Evolutionary conservation across 2,888 invertebrate species (phyloP).

Genomic region (Cyclophora punctaria): DNA sequence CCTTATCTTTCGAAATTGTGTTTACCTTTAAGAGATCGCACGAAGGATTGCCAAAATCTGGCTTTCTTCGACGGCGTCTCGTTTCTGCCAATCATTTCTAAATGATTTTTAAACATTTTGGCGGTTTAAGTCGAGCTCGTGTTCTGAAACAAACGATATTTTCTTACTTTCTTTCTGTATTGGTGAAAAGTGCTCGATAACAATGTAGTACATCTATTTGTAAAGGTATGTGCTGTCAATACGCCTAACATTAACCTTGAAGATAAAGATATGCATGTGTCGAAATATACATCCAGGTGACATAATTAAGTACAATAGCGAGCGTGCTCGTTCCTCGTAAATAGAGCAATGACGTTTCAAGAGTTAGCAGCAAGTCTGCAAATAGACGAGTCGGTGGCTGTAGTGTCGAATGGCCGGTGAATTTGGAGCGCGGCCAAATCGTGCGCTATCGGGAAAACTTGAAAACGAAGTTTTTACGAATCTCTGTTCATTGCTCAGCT

Average conservation of each 20-base stretch:
- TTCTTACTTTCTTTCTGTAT: slow-evolving; percentile 6
- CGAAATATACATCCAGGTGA: slow-evolving; percentile 52
- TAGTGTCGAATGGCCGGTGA: slow-evolving; percentile 57
- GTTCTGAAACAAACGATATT: slow-evolving; percentile 73
- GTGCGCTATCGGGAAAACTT: slow-evolving; percentile 48
- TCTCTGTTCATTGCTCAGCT: slow-evolving; percentile 58
- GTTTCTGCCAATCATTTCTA: slow-evolving; percentile 95
- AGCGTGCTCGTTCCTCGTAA: slow-evolving; percentile 52
- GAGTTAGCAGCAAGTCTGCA: slow-evolving; percentile 56
- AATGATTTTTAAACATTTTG: slow-evolving; percentile 93
- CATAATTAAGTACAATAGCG: slow-evolving; percentile 61
- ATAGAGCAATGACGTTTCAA: slow-evolving; percentile 67
- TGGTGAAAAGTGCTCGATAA: not conserved
- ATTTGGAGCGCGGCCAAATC: slow-evolving; percentile 56
- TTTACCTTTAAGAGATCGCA: slow-evolving; percentile 93
- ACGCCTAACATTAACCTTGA: slow-evolving; percentile 44
- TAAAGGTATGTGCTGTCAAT: slow-evolving; percentile 4
- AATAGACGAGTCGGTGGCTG: slow-evolving; percentile 59
- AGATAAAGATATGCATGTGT: slow-evolving; percentile 25
- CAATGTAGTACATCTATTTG: not conserved
- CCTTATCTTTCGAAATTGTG: not conserved
- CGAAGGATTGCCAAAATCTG: slow-evolving; percentile 95
- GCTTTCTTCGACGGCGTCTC: slow-evolving; percentile 94
- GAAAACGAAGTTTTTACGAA: slow-evolving; percentile 67
- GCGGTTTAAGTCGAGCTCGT: slow-evolving; percentile 84